A percentile compares a stretch with the other conserved stretches of the same genome.
Evolutionary conservation across 2,888 invertebrate genomes (phyloP).

Genomic region (Lasius platythorax): DNA sequence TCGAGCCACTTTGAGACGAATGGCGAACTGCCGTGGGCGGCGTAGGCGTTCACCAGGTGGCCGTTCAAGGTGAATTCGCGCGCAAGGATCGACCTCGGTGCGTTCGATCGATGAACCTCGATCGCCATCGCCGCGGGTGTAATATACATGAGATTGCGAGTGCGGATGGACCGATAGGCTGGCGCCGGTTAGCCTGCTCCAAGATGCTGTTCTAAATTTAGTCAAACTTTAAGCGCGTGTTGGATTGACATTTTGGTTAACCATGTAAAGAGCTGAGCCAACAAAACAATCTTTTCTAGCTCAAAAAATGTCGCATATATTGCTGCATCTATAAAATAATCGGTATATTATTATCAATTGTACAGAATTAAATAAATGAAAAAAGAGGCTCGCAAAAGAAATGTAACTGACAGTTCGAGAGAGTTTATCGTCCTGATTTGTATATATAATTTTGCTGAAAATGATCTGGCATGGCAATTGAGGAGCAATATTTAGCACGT

Average conservation of each 20-base stretch:
- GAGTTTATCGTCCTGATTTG: neutral
- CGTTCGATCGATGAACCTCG: slow-evolving; percentile 63
- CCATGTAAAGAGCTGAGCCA: neutral
- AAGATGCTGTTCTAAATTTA: slow-evolving; percentile 23
- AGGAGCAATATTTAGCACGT: neutral
- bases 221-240: neutral
- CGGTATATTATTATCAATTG: neutral
- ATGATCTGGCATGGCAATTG: neutral
- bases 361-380: neutral
- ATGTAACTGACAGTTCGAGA: neutral
- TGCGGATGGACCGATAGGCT: neutral
- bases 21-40: slow-evolving; percentile 66
- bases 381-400: neutral
- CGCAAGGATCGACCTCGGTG: slow-evolving; percentile 63
- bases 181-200: neutral
- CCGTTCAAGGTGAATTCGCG: slow-evolving; percentile 67
- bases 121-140: slow-evolving; percentile 59
- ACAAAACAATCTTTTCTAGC: neutral
- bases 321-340: neutral
- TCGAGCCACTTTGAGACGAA: slow-evolving; percentile 64
- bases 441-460: neutral
- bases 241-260: neutral
- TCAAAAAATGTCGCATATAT: neutral
- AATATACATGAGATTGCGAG: neutral
- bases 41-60: slow-evolving; percentile 78